Evolutionary conservation across 2,797 vertebrate species (phyloP).

Genomic region (Kryptopterus vitreolus): DNA sequence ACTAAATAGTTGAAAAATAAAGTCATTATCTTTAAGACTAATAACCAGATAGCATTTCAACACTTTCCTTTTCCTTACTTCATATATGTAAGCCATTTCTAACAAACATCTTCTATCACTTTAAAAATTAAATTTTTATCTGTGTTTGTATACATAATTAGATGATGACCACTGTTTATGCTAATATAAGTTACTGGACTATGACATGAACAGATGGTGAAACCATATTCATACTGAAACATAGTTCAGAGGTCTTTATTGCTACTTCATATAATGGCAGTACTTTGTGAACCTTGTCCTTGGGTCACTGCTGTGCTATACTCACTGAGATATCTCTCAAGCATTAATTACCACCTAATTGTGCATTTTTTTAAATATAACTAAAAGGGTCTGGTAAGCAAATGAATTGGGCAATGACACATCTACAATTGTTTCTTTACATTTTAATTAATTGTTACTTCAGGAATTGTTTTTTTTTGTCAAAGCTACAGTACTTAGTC

Average conservation of each 20-base stretch:
- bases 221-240: slow-evolving; percentile 32
- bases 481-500: neutral
- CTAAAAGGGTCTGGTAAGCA: neutral
- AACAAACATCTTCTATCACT: neutral
- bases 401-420: neutral
- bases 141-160: neutral
- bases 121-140: neutral
- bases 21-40: neutral
- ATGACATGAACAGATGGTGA: neutral
- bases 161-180: neutral
- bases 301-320: slow-evolving; percentile 45
- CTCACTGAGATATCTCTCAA: neutral
- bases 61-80: neutral
- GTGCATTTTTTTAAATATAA: neutral
- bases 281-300: slow-evolving; percentile 68
- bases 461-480: neutral
- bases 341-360: neutral
- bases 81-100: neutral
- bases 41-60: neutral
- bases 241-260: slow-evolving; percentile 42
- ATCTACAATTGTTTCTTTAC: neutral
- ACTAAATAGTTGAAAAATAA: neutral
- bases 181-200: neutral
- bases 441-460: neutral
- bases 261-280: slow-evolving; percentile 46